Conservation (phyloP, 2,888 invertebrate genomes). For the Amphiduros pacificus region DNA sequence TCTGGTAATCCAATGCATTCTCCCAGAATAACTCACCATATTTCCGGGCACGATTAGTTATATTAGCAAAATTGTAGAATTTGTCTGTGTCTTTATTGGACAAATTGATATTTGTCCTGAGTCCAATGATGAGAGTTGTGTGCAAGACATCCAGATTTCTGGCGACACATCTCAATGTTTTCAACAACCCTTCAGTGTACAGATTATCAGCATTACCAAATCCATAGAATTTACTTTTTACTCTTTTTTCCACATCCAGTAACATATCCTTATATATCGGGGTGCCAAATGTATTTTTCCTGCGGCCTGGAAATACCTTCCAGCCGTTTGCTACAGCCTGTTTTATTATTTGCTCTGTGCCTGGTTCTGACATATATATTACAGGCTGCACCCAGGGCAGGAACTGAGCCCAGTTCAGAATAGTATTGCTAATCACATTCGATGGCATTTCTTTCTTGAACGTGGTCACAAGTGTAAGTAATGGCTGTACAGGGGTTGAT, state of each 20-base stretch:
- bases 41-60: too few relatives aligned
- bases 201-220: slow-evolving; percentile 5
- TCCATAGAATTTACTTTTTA: slow-evolving; percentile 6
- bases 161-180: neutral
- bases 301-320: neutral
- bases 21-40: neutral
- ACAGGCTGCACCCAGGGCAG: too few relatives aligned
- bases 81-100: neutral
- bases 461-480: too few relatives aligned
- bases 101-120: neutral
- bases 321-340: too few relatives aligned
- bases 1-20: slow-evolving; percentile 2
- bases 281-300: neutral
- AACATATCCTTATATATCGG: slow-evolving; percentile 8
- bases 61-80: neutral
- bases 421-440: too few relatives aligned
- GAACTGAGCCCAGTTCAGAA: too few relatives aligned
- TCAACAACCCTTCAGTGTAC: neutral
- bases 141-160: neutral
- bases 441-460: too few relatives aligned
- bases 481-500: too few relatives aligned
- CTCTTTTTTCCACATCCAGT: neutral
- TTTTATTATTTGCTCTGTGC: too few relatives aligned
- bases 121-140: neutral
- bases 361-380: too few relatives aligned